These are phyloP conservation scores for Myopa testacea DNA, from an alignment of 2,888 invertebrate genomes.

Conservation along the genomic window DNA sequence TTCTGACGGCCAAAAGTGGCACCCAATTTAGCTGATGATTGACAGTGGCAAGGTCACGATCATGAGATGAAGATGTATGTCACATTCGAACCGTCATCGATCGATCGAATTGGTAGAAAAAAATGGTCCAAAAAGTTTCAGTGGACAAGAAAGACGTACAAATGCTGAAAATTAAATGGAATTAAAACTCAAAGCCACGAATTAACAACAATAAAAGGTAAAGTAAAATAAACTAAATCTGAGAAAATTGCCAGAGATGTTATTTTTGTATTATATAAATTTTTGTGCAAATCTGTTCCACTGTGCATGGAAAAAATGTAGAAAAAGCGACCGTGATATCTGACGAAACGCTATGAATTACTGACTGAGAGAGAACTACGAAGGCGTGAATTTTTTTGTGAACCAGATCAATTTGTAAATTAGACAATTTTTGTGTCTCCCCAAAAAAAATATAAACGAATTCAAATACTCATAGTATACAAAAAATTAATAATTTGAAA, in stretches of 20 bases:
- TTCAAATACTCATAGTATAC: slow-evolving; percentile 43
- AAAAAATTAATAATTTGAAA: slow-evolving; percentile 49
- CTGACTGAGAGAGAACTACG: not conserved
- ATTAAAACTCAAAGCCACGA: no score
- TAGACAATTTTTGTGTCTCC: not conserved
- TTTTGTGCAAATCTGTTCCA: not conserved
- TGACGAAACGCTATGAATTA: not conserved
- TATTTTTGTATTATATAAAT: no score
- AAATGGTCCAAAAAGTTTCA: no score
- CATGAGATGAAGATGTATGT: no score
- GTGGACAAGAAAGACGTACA: no score
- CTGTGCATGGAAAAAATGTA: not conserved
- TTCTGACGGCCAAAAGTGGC: slow-evolving; percentile 15
- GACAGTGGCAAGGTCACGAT: slow-evolving; percentile 12
- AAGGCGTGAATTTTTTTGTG: slow-evolving; percentile 22
- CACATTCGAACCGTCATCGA: not conserved
- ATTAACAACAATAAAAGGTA: no score
- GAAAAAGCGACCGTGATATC: not conserved
- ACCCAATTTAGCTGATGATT: slow-evolving; percentile 42
- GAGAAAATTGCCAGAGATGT: no score
- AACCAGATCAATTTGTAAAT: not conserved
- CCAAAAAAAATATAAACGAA: not conserved
- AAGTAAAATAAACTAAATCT: no score
- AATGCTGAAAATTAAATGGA: no score
- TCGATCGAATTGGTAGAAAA: no score